A percentile compares a stretch with the other conserved stretches of the same genome.
Conservation (phyloP, 2,888 invertebrate species). For the Amblyteles armatorius region DNA sequence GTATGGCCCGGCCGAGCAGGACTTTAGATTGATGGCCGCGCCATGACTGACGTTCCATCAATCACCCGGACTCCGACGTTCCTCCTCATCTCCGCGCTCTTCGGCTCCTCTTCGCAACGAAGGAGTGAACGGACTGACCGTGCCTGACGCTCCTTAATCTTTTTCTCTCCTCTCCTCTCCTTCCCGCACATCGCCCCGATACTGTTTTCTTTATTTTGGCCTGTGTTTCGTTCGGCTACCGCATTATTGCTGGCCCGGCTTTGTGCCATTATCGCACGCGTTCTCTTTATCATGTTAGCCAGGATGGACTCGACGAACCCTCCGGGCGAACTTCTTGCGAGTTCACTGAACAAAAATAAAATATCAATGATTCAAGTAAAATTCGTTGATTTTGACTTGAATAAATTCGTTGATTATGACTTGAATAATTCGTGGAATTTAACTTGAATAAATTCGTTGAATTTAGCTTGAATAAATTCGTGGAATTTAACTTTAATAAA, state of each 20-base stretch:
- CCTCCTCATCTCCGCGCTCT: conserved; percentile 69
- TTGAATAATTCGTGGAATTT: too few relatives aligned
- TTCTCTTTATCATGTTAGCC: conserved; percentile 47
- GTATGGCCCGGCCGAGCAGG: conserved; percentile 71
- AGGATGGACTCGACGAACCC: conserved; percentile 12
- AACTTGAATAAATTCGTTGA: too few relatives aligned
- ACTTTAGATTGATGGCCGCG: conserved; percentile 83
- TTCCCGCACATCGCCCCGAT: conserved; percentile 36
- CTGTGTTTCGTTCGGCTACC: conserved; percentile 2
- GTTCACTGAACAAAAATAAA: too few relatives aligned
- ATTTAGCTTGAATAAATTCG: too few relatives aligned
- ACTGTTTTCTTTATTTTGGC: background rate
- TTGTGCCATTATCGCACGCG: conserved; percentile 51
- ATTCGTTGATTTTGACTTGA: too few relatives aligned
- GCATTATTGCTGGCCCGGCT: conserved; percentile 38
- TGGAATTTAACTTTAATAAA: too few relatives aligned
- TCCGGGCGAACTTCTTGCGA: conserved; percentile 1
- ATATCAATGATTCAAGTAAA: too few relatives aligned
- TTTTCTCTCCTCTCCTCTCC: conserved; percentile 46
- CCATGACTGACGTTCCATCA: conserved; percentile 84
- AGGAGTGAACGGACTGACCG: conserved; percentile 67
- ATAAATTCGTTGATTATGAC: too few relatives aligned
- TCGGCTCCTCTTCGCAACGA: conserved; percentile 51
- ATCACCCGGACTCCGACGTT: conserved; percentile 78
- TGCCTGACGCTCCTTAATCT: conserved; percentile 61